These are phyloP conservation scores for Sphaerophoria taeniata DNA, from an alignment of 2,888 invertebrate genomes.

Conservation along the genomic window DNA sequence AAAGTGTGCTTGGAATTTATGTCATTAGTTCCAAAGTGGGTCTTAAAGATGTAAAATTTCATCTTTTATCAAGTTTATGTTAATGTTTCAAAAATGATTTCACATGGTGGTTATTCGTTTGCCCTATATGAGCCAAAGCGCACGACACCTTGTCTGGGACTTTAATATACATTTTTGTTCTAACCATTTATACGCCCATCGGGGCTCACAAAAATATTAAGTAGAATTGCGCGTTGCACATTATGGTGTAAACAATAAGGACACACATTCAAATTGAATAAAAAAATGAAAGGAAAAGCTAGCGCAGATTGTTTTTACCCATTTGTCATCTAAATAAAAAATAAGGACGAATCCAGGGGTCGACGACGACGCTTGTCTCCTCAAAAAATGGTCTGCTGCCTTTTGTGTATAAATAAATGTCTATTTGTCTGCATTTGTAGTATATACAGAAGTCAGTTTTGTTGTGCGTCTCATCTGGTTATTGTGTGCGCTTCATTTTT, in stretches of 20 bases:
- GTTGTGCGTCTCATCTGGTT: conserved; percentile 5
- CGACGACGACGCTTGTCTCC: conserved; percentile 25
- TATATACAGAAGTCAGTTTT: background rate
- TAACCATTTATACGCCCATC: conserved; percentile 38
- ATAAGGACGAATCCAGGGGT: conserved; percentile 44
- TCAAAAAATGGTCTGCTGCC: conserved; percentile 14
- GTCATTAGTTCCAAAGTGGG: too few species aligned
- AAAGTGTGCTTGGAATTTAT: too few species aligned
- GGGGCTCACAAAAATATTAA: conserved; percentile 55
- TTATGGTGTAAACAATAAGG: conserved; percentile 58
- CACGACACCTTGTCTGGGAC: background rate
- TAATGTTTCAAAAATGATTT: too few species aligned
- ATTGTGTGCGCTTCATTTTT: conserved; percentile 68
- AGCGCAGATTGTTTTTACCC: conserved; percentile 53
- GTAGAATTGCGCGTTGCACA: conserved; percentile 52
- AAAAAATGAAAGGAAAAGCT: conserved; percentile 26
- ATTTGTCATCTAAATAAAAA: conserved; percentile 26
- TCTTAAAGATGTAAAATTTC: too few species aligned
- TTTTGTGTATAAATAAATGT: conserved; percentile 28
- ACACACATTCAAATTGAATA: conserved; percentile 53
- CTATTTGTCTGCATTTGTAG: conserved; percentile 52
- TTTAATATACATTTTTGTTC: conserved; percentile 11
- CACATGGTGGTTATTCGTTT: too few species aligned
- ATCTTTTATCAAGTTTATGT: too few species aligned
- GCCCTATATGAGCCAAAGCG: background rate